Evolutionary conservation across 30 jellyfish, hydroid and myxozoan genomes (phyloP).

Genomic region (Clytia hemisphaerica): DNA sequence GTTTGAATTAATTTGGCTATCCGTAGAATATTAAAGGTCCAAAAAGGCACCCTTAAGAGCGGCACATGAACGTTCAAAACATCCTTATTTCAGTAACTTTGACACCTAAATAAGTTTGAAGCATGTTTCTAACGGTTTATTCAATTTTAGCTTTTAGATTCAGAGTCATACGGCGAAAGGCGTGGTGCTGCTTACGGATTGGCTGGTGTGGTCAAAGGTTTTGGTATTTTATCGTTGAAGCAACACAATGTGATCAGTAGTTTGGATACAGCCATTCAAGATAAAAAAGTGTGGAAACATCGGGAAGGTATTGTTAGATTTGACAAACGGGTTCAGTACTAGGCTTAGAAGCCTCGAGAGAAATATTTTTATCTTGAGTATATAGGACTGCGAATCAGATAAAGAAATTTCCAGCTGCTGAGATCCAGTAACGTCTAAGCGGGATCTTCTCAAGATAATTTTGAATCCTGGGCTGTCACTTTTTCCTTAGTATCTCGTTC

Average conservation of each 20-base stretch:
- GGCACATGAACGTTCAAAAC: not conserved
- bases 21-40: no score
- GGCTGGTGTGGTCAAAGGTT: conserved; percentile 96
- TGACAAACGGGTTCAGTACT: not conserved
- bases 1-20: not conserved
- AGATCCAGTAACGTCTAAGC: no score
- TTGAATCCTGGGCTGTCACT: no score
- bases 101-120: not conserved
- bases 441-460: no score
- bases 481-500: no score
- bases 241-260: conserved; percentile 78
- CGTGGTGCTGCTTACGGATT: conserved; percentile 98
- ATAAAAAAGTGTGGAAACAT: conserved; percentile 69
- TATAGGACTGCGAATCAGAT: no score
- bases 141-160: conserved; percentile 57
- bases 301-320: conserved; percentile 61
- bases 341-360: no score
- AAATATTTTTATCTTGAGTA: no score
- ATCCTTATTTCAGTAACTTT: not conserved
- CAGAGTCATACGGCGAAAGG: conserved; percentile 96
- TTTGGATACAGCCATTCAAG: conserved; percentile 73
- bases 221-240: conserved; percentile 83
- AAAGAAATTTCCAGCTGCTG: no score
- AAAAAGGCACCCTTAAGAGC: no score
- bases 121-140: no score